phyloP scores from a whole-genome alignment of 2,113 vertebrate genomes.

The Chlamydotis undulata region DNA sequence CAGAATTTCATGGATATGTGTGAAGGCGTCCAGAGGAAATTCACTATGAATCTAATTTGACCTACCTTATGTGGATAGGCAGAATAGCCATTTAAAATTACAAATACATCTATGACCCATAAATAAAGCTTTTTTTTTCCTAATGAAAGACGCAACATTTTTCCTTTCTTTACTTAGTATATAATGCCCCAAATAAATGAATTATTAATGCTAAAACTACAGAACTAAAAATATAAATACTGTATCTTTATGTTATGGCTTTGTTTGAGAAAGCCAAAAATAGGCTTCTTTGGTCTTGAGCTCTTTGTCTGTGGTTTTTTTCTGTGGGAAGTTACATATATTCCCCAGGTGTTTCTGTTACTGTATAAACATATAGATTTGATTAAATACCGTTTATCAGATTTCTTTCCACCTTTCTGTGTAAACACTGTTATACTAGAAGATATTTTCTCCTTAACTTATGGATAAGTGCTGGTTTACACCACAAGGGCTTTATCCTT shows the following conservation, averaged over 20 bases:
- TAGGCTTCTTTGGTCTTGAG: not conserved
- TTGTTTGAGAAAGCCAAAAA: not conserved
- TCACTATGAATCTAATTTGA: not conserved
- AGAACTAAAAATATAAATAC: not conserved
- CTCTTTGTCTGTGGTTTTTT: not conserved
- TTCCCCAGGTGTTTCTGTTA: slow-evolving; percentile 24
- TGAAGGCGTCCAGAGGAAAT: not conserved
- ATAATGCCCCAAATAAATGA: not conserved
- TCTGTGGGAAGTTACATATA: not conserved
- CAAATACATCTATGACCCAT: not conserved
- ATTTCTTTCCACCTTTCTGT: slow-evolving; percentile 5
- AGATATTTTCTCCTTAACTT: slow-evolving; percentile 1
- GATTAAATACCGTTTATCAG: slow-evolving; percentile 5
- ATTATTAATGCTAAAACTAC: not conserved
- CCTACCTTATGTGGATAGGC: not conserved
- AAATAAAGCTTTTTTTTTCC: not conserved
- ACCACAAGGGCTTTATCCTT: slow-evolving; percentile 46
- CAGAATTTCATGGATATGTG: not conserved
- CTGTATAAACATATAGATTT: not conserved
- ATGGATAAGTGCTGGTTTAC: slow-evolving; percentile 24
- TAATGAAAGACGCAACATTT: not conserved
- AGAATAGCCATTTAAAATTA: not conserved
- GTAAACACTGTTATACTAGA: not conserved
- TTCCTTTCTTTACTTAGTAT: not conserved
- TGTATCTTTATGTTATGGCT: not conserved